Conservation (phyloP, 2,888 invertebrate species). For the Cantharis flavilabris region DNA sequence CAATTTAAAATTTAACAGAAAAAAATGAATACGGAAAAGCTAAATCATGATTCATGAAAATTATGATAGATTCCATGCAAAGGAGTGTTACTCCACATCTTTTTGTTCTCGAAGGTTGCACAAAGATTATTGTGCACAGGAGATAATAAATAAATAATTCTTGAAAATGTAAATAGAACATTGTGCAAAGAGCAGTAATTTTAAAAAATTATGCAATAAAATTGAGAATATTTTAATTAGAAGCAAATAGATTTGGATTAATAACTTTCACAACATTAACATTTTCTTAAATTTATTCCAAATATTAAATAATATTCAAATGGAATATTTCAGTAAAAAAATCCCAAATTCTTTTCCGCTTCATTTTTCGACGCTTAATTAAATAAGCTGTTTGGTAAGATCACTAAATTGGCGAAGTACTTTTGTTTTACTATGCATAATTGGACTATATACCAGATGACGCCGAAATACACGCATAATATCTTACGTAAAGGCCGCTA, state of each 20-base stretch:
- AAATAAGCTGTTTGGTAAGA: not conserved
- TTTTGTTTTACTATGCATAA: not conserved
- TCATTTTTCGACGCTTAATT: not conserved
- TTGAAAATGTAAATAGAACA: not conserved
- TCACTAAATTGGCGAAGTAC: not conserved
- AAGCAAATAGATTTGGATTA: not conserved
- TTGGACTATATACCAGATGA: constrained; percentile 9
- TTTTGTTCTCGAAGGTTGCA: not conserved
- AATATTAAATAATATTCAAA: not conserved
- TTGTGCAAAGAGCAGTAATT: not conserved
- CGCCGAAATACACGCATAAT: constrained; percentile 33
- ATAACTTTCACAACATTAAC: not conserved
- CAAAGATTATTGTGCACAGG: not conserved
- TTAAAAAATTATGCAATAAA: not conserved
- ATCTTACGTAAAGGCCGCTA: constrained; percentile 52
- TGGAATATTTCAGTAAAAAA: not conserved
- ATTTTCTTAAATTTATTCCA: not conserved
- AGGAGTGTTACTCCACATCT: not conserved
- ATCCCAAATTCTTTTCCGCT: not conserved
- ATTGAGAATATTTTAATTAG: not conserved
- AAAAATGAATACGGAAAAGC: not conserved
- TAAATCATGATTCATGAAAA: not conserved
- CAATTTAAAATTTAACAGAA: not conserved
- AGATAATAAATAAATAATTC: not conserved
- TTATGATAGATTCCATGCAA: not conserved